Conservation (phyloP, 2,888 invertebrate genomes). For the Antheraea assamensis region DNA sequence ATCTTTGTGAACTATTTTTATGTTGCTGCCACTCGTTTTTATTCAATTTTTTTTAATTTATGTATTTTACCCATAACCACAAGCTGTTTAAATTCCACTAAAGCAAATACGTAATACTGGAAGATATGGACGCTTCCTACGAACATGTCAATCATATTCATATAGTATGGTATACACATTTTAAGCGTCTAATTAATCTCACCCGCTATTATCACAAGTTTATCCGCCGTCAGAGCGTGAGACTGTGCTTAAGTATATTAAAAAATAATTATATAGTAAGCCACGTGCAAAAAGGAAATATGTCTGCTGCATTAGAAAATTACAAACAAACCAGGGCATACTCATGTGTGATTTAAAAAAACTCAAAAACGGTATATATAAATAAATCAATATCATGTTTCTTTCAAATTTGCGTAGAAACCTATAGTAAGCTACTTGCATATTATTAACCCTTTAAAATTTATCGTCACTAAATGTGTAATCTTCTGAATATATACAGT, state of each 20-base stretch:
- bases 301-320: not conserved
- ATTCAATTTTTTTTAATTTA: constrained; percentile 75
- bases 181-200: constrained; percentile 58
- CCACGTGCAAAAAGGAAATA: not conserved
- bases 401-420: not conserved
- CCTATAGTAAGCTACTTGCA: not conserved
- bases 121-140: constrained; percentile 80
- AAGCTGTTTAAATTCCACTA: constrained; percentile 71
- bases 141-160: constrained; percentile 67
- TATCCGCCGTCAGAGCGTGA: constrained; percentile 39
- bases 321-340: not conserved
- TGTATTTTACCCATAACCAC: constrained; percentile 76
- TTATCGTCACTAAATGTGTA: not conserved
- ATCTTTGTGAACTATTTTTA: constrained; percentile 81
- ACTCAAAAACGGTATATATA: not conserved
- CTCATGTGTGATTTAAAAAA: not conserved
- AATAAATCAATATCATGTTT: not conserved
- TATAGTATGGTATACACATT: constrained; percentile 56
- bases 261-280: constrained; percentile 1
- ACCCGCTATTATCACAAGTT: constrained; percentile 68
- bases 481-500: constrained; percentile 14
- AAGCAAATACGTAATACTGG: constrained; percentile 78
- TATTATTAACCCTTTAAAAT: not conserved
- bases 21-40: constrained; percentile 81
- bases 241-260: not conserved